Percentiles rank a stretch among this genome's conserved stretches.
phyloP scores from a whole-genome alignment of 2,113 vertebrate genomes.

The Galeopterus variegatus region DNA sequence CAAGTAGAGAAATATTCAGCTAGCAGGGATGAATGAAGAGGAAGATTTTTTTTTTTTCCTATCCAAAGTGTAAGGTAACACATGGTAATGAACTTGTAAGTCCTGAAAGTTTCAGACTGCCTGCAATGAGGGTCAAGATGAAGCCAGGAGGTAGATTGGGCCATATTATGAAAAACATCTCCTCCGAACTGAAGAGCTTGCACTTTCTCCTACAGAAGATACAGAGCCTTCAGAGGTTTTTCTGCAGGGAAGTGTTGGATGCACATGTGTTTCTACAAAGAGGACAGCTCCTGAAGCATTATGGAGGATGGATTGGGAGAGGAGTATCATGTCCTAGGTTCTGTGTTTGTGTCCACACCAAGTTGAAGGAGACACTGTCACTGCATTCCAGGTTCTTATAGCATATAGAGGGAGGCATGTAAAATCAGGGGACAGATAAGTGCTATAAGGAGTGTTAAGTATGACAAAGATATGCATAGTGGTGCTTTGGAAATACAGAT shows the following conservation, averaged over 20 bases:
- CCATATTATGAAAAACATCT: neutral
- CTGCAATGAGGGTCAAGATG: neutral
- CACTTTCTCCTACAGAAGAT: neutral
- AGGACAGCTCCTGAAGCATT: neutral
- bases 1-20: neutral
- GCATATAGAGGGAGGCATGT: neutral
- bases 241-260: neutral
- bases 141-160: neutral
- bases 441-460: neutral
- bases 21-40: neutral
- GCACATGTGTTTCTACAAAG: neutral
- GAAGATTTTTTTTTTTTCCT: neutral
- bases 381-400: neutral
- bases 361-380: neutral
- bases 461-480: neutral
- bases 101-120: neutral
- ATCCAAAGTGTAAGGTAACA: neutral
- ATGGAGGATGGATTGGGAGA: neutral
- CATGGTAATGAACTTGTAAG: neutral
- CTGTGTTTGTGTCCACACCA: neutral
- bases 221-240: neutral
- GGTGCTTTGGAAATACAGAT: neutral
- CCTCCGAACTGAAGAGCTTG: neutral
- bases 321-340: neutral
- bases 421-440: neutral